A percentile compares a stretch with the other conserved stretches of the same genome.
phyloP scores from a whole-genome alignment of 53 echinoderm and acorn worm genomes.

The Echinometra lucunter region DNA sequence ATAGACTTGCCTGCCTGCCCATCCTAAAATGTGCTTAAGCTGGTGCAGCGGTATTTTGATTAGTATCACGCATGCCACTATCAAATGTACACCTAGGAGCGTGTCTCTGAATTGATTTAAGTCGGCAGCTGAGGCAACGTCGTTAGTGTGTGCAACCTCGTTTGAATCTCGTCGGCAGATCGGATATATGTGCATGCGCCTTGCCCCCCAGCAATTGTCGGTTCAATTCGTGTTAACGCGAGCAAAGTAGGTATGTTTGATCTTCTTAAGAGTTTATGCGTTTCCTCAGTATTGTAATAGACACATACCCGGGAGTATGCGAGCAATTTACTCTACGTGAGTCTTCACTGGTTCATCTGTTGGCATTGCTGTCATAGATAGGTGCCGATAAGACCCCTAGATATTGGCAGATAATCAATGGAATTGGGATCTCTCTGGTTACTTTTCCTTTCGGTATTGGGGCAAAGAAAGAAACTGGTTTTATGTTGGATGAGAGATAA shows the following conservation, averaged over 20 bases:
- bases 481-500: slow-evolving; percentile 32
- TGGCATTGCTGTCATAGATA: slow-evolving; percentile 50
- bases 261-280: slow-evolving; percentile 53
- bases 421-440: slow-evolving; percentile 37
- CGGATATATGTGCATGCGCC: slow-evolving; percentile 40
- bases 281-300: slow-evolving; percentile 39
- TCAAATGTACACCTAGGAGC: slow-evolving; percentile 64
- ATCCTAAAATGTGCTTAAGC: slow-evolving; percentile 59
- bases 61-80: slow-evolving; percentile 67
- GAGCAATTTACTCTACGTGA: slow-evolving; percentile 63
- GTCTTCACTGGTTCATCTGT: slow-evolving; percentile 15
- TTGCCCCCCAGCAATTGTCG: slow-evolving; percentile 52
- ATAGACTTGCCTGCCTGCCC: background rate
- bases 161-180: slow-evolving; percentile 37
- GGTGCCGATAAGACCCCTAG: slow-evolving; percentile 48
- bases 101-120: slow-evolving; percentile 65
- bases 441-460: slow-evolving; percentile 2
- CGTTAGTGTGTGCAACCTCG: slow-evolving; percentile 58
- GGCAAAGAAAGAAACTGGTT: slow-evolving; percentile 44
- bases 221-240: slow-evolving; percentile 42
- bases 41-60: slow-evolving; percentile 59
- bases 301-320: slow-evolving; percentile 46
- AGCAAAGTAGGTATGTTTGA: slow-evolving; percentile 63
- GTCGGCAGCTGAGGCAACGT: slow-evolving; percentile 67
- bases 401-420: slow-evolving; percentile 66